Base-by-base conservation (phyloP, 2,888 invertebrate genomes). In the Noctua janthe region DNA sequence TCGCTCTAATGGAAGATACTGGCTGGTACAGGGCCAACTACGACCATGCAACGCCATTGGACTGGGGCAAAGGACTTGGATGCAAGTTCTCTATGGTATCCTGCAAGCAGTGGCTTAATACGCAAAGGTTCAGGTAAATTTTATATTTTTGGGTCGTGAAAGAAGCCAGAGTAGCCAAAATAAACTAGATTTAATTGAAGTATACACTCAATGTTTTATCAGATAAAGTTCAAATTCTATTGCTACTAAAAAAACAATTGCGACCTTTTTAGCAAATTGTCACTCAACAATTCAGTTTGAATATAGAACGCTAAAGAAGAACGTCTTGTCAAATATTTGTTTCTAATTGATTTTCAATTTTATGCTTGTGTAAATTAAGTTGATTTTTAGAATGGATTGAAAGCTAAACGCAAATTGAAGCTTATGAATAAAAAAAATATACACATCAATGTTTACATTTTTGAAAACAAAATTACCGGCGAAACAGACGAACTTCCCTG, bases 1-100 rank as follows among this genome's bases (percentile, higher is more conserved):
- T 99, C 86, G 99, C 99, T 0, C 96, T 99, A 86, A 98, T 99
- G 99, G 99, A 99, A 94, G 99, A 99, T 94, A 99, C 99, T 0
- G 99, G 99, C 82, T 99, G 99, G 99, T 99, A 99, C 95, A 97
- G 98, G 23, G 99, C 99, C 2, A 99, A 99, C 95, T 99, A 99
- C 93, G 97, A 97, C 0, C 98, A 98, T 97, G 99, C 99, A 0
- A 98, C 99, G 81, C 98, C 98, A 0, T 97, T 99, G 76, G 97
- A 98, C 83, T 99, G 99, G 99, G 99, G 99, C 1, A 97, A 97
- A 84, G 98, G 98, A 23, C 97, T 99, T 17, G 99, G 99, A 70
- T 99, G 99, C 95, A 98, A 98, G 91, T 99, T 99, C 96, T 99
- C 98, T 0, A 98, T 98, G 97, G 98, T 98, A 87, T 99, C 99